Evolutionary conservation across 2,113 vertebrate species (phyloP).

Genomic region (Pterocles gutturalis): DNA sequence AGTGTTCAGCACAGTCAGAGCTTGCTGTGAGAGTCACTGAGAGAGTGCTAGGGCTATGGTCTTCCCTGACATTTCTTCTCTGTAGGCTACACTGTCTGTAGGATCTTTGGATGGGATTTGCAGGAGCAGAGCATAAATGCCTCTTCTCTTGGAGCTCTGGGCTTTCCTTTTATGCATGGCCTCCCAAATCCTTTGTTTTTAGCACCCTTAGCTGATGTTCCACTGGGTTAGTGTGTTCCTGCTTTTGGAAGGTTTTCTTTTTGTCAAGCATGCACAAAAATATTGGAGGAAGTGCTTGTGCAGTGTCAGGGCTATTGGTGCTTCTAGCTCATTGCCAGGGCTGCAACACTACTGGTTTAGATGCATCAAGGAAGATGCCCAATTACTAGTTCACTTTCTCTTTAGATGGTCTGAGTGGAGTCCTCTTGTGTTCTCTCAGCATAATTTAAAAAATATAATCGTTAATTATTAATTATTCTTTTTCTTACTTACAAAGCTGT

Average conservation of each 20-base stretch:
- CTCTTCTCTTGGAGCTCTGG: background rate
- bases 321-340: background rate
- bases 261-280: background rate
- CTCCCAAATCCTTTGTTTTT: background rate
- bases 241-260: background rate
- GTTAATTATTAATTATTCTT: background rate
- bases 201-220: background rate
- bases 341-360: background rate
- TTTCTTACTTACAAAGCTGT: background rate
- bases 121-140: background rate
- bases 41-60: background rate
- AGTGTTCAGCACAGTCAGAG: background rate
- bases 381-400: background rate
- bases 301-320: background rate
- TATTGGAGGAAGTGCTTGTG: background rate
- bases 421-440: background rate
- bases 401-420: background rate
- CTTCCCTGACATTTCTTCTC: background rate
- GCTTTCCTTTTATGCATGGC: background rate
- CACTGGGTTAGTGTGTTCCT: background rate
- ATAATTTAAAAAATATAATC: background rate
- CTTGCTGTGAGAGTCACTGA: background rate
- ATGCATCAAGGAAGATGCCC: background rate
- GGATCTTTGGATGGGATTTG: background rate
- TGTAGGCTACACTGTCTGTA: fast-evolving